Evolutionary conservation across 2,113 vertebrate genomes (phyloP).

Genomic region (Melozone crissalis): DNA sequence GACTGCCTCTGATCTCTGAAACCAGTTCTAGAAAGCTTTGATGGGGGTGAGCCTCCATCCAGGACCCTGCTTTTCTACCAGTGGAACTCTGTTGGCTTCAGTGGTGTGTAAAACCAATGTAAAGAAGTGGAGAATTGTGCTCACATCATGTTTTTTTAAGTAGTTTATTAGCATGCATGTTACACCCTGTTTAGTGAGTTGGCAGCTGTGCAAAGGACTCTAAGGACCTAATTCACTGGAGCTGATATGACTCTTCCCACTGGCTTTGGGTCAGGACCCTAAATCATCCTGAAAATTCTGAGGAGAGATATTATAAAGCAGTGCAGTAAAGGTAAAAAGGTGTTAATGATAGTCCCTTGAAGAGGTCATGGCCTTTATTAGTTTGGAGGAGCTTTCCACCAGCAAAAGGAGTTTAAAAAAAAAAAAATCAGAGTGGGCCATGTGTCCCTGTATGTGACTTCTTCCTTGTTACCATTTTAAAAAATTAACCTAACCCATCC

Average conservation of each 20-base stretch:
- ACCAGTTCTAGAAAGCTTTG: neutral
- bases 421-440: neutral
- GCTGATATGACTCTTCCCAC: slow-evolving; percentile 25
- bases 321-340: slow-evolving; percentile 10
- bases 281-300: slow-evolving; percentile 12
- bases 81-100: neutral
- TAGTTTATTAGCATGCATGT: slow-evolving; percentile 36
- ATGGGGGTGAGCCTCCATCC: neutral
- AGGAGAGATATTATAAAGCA: neutral
- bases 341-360: slow-evolving; percentile 18
- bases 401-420: neutral
- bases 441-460: neutral
- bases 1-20: slow-evolving; percentile 26
- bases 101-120: neutral
- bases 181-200: slow-evolving; percentile 39
- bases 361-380: neutral
- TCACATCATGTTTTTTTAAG: slow-evolving; percentile 32
- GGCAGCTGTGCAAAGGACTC: slow-evolving; percentile 37
- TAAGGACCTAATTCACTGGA: neutral
- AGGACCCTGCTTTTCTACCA: neutral
- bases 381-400: neutral
- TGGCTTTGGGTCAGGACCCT: neutral
- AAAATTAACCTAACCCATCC: neutral
- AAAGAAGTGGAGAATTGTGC: slow-evolving; percentile 21
- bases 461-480: neutral